Evolutionary conservation across 2,113 vertebrate genomes (phyloP), one percentile per base, ranked within the genome.

Genomic region (Chaetorhynchus papuensis): DNA sequence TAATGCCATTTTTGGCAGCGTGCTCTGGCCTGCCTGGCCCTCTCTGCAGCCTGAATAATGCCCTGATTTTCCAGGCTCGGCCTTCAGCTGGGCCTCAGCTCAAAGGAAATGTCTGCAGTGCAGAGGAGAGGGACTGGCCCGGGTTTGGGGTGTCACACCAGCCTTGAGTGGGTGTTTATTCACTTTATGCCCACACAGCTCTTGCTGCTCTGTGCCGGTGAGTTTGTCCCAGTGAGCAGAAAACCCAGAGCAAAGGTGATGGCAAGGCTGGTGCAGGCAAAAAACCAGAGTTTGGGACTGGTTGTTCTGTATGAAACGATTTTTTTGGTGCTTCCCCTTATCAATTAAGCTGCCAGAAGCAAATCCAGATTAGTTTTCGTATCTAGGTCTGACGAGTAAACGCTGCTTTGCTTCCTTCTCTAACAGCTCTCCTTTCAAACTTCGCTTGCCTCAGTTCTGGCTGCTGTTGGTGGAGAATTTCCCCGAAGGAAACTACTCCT

Each of bases 1-100:
- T 76, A 95, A 91, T 87, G 87, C 88, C 65, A 21, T 30, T 94
- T 96, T 95, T 97, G 97, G 96, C 86, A 72, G 63, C 72, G 65
- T 76, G 79, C 44, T 77, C 89, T 28, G 53, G 68, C 71, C 97
- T 82, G 68, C 57, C 54, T 13, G 45, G 21, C 23, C 10, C 66
- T 30, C 30, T 16, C n/a, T 47, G 47, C 64, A n/a, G 56, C 56
- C 42, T 13, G 2, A 59, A 4, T 3, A 2, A n/a, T 7, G 2
- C 13, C 37, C 22, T 27, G 47, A 5, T 35, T 61, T 35, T 97
- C 90, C 60, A 74, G 80, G 42, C n/a, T 85, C 64, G 76, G 77
- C 77, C 35, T 74, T 84, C 83, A 88, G 57, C 27, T 65, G 89
- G 79, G 89, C 88, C 85, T 93, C 64, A 54, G 93, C 90, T 81